Conservation (phyloP, 2,113 vertebrate genomes). For the Ctenomys sociabilis region DNA sequence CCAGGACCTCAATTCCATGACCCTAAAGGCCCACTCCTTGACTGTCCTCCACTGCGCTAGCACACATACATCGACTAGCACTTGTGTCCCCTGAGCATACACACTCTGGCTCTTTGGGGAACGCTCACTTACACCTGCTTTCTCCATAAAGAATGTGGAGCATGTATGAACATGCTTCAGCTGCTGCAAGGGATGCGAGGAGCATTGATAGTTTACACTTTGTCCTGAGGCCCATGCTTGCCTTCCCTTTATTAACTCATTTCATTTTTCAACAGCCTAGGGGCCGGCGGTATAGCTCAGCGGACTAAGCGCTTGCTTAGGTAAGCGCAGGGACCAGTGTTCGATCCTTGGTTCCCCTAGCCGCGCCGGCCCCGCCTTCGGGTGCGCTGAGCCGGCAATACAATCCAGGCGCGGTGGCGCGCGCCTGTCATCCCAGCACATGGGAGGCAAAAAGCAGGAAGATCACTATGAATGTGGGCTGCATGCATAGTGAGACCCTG, state of each 20-base stretch:
- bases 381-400: too few relatives aligned
- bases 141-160: background rate
- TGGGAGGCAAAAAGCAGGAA: too few relatives aligned
- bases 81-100: background rate
- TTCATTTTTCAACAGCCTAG: background rate
- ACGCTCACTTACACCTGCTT: background rate
- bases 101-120: background rate
- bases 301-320: too few relatives aligned
- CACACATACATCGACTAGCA: conserved; percentile 29
- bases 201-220: background rate
- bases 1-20: background rate
- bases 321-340: too few relatives aligned
- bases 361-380: too few relatives aligned
- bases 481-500: too few relatives aligned
- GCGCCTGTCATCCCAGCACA: too few relatives aligned
- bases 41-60: background rate
- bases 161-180: background rate
- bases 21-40: background rate
- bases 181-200: background rate
- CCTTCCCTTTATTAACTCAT: background rate
- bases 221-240: background rate
- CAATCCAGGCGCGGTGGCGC: too few relatives aligned
- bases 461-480: too few relatives aligned
- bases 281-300: too few relatives aligned
- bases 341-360: too few relatives aligned